Base-by-base conservation (phyloP, 2,113 vertebrate genomes). In the Toxotes jaculatrix region DNA sequence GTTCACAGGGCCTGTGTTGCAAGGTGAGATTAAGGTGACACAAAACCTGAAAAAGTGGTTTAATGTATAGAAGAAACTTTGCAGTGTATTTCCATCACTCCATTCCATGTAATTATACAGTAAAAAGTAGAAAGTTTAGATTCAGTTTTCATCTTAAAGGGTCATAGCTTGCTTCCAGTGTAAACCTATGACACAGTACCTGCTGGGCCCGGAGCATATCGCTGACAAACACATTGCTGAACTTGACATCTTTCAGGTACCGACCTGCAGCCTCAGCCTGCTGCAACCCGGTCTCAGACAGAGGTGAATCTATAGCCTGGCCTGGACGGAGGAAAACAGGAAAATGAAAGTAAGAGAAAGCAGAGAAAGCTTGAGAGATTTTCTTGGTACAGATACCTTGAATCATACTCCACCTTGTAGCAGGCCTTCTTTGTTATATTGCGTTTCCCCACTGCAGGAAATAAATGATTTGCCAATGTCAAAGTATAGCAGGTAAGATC, bases 391-490 rank as follows among this genome's bases (percentile, higher is more conserved):
- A 19, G 19, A 57, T 3, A 65, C 47, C n/a, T 31, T 6, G 2
- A 57, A 0, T 36, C 1, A 19, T 34, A 61, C 16, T 19, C 0
- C 89, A 99, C 97, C 98, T 98, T 99, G 98, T 13, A 99, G 83
- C 77, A 98, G 90, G 80, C 97, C 97, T 79, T 97, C 95, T 95
- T 96, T 98, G 90, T 99, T 99, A 93, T 95, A 96, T 75, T 93
- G 95, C 3, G 98, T 99, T 94, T 99, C 97, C 69, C 97, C 98
- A 93, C 98, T 98, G 85, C 14, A 85, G 47, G 42, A 82, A 82
- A 88, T 2, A 80, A 55, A 86, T 6, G 1, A 40, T 32, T 67
- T 2, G n/a, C 79, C 16, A 70, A 12, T 42, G 10, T 53, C n/a
- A 51, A 17, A 66, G 12, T n/a, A 27, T 11, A 79, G 13, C 10